phyloP scores from a whole-genome alignment of 35 echinoderm and acorn worm species.

The Strongylocentrotus purpuratus region DNA sequence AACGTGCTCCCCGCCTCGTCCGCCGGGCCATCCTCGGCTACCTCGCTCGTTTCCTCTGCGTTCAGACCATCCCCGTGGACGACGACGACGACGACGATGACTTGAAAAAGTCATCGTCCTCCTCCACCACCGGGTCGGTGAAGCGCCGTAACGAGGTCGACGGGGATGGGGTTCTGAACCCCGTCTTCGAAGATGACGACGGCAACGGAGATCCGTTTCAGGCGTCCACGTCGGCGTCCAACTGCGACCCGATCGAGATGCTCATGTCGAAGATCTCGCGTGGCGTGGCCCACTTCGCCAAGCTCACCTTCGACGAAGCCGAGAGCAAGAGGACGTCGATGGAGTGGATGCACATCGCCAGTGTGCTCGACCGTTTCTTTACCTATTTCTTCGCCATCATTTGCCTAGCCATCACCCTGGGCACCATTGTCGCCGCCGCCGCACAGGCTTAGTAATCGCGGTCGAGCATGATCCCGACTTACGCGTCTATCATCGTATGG shows the following conservation, averaged over 20 bases:
- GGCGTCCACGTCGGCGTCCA: background rate
- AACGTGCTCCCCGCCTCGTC: slow-evolving; percentile 63
- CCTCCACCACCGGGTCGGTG: background rate
- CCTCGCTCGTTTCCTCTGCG: slow-evolving; percentile 48
- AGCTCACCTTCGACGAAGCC: slow-evolving; percentile 42
- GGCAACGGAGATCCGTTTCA: slow-evolving; percentile 49
- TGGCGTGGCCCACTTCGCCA: slow-evolving; percentile 58
- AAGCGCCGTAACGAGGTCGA: background rate
- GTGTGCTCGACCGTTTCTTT: slow-evolving; percentile 65
- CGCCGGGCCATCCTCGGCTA: slow-evolving; percentile 59
- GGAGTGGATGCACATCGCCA: slow-evolving; percentile 84
- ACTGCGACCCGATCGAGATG: slow-evolving; percentile 47
- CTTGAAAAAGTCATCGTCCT: slow-evolving; percentile 3
- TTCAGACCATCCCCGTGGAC: slow-evolving; percentile 29
- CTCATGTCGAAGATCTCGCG: slow-evolving; percentile 59
- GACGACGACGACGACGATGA: slow-evolving; percentile 45
- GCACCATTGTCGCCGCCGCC: slow-evolving; percentile 42
- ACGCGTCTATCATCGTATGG: background rate
- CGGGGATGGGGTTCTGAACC: slow-evolving; percentile 65
- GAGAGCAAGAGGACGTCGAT: slow-evolving; percentile 57
- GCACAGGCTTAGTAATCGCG: background rate
- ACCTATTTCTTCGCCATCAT: slow-evolving; percentile 60
- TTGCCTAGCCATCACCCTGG: background rate
- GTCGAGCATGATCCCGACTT: background rate
- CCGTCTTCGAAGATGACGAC: slow-evolving; percentile 82